Evolutionary conservation across 2,797 vertebrate genomes (phyloP).

Genomic region (Epinephelus malabaricus): DNA sequence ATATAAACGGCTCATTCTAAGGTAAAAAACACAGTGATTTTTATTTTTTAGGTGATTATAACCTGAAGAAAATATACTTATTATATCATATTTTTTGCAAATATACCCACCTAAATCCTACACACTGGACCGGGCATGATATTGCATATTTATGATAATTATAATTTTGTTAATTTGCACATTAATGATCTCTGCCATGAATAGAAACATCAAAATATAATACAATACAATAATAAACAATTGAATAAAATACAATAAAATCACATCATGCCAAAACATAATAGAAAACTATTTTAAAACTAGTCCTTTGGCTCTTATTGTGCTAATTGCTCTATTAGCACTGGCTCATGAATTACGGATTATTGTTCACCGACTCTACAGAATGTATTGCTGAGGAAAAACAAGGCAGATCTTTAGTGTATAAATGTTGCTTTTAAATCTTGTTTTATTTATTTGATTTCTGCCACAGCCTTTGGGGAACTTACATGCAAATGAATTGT

Average conservation of each 20-base stretch:
- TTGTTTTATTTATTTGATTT: conserved; percentile 52
- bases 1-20: too few relatives aligned
- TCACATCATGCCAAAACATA: background rate
- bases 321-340: conserved; percentile 38
- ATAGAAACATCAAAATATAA: background rate
- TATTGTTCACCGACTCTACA: conserved; percentile 36
- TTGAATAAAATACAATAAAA: background rate
- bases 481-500: conserved; percentile 52
- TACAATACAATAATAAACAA: background rate
- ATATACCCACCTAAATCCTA: too few relatives aligned
- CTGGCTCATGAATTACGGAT: conserved; percentile 31
- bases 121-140: background rate
- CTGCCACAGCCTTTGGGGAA: conserved; percentile 32
- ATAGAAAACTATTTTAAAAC: background rate
- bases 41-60: too few relatives aligned
- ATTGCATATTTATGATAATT: background rate
- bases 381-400: conserved; percentile 41
- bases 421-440: conserved; percentile 49
- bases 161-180: background rate
- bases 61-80: too few relatives aligned
- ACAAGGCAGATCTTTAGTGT: conserved; percentile 32
- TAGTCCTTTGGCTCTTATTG: conserved; percentile 21
- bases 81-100: too few relatives aligned
- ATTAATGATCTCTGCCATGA: background rate
- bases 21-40: too few relatives aligned